Evolutionary conservation across 1,140 invertebrate species (phyloP).

Genomic region (Drosophila lowei): DNA sequence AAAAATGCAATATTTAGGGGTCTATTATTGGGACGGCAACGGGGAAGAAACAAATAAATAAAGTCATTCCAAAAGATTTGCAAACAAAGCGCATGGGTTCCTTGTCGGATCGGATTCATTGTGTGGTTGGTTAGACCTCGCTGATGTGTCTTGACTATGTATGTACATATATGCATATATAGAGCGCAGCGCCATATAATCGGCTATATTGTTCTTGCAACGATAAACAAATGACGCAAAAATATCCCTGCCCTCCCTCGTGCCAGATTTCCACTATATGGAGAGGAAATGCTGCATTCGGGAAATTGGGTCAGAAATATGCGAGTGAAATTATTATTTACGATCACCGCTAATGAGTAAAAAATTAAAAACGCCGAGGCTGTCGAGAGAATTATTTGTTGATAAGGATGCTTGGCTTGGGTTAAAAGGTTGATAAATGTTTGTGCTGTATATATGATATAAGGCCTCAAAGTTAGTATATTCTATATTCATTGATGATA

Average conservation of each 20-base stretch:
- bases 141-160: neutral
- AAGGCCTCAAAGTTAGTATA: neutral
- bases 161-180: constrained; percentile 21
- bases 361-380: constrained; percentile 9
- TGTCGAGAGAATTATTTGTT: constrained; percentile 2
- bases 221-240: constrained; percentile 67
- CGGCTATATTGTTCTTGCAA: constrained; percentile 39
- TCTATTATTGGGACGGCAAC: neutral
- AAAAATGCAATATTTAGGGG: constrained; percentile 18
- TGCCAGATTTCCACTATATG: constrained; percentile 41
- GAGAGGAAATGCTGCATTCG: constrained; percentile 44
- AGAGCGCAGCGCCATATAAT: constrained; percentile 43
- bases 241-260: constrained; percentile 32
- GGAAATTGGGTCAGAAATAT: constrained; percentile 72
- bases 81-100: constrained; percentile 56
- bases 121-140: constrained; percentile 35
- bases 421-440: constrained; percentile 71
- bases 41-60: constrained; percentile 25
- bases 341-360: constrained; percentile 38
- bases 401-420: constrained; percentile 42
- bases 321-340: constrained; percentile 42
- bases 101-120: constrained; percentile 39
- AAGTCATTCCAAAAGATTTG: constrained; percentile 43
- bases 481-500: too few relatives aligned
- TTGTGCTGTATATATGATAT: constrained; percentile 2